Evolutionary conservation across 2,888 invertebrate species (phyloP), one percentile per base, ranked within the genome.

Genomic region (Hedya salicella): DNA sequence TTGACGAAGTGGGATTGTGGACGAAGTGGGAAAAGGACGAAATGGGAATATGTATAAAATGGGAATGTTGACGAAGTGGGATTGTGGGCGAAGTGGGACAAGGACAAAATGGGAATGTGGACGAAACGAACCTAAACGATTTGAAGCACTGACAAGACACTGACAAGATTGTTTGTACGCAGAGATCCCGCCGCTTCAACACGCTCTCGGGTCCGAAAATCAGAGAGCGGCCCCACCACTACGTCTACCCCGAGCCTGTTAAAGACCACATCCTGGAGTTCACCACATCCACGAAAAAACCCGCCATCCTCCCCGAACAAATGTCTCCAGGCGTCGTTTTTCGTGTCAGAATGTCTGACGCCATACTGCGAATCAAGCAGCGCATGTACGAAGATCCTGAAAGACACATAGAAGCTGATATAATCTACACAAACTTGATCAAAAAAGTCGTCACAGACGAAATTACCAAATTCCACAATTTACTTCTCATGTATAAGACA

Each of bases 271-370:
- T 88, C 8, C 42, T 91, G n/a, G 87, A 90, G 17, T 90, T 87
- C 80, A 78, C 85, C 0, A 88, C 90, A 0, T 76, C 85, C 0
- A 85, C 90, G 2, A 87, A 81, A 68, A 85, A 77, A 46, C 90
- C 91, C 0, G 82, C 88, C 0, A 88, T 91, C 44, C 75, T 91
- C 0, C 91, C 92, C 0, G 92, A 92, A 17, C 85, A 87, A 42
- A 89, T 92, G 91, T 91, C 91, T 59, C 91, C 92, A 0, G 92
- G 91, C 0, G 91, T 92, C 0, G 88, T 91, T 6, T 92, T 92
- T 69, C 67, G 92, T 13, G 92, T 92, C 0, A 70, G 92, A 4
- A 92, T 92, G 92, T 89, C 92, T 0, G 92, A 92, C 68, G 92
- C 92, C 0, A 92, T 92, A 0, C 67, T 91, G 9, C 69, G 91